Evolutionary conservation across 2,888 invertebrate species (phyloP), one percentile per base, ranked within the genome.

Genomic region (Nebria salina): DNA sequence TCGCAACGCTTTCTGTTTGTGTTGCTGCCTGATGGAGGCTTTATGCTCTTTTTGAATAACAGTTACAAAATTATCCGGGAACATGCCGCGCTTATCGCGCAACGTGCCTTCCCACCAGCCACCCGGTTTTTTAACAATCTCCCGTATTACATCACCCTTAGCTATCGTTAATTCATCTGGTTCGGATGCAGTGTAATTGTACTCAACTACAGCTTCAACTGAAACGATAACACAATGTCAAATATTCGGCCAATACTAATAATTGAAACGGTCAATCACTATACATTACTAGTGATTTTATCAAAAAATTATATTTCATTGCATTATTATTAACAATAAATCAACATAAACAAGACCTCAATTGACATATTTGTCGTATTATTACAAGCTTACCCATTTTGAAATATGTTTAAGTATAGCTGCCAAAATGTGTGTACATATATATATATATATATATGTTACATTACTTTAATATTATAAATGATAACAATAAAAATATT

Each of bases 101-200:
- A 97, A 90, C 82, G 94, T 94, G n/a, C 97, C 97, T 88, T 95
- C 93, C 95, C 95, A 97, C 97, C 98, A 98, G 82, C 97, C 97
- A 80, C 95, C 96, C 42, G 93, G 91, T 86, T 94, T 92, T 85
- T 93, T 92, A 86, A 93, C 92, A 77, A 97, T 95, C 87, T 95
- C 94, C 84, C 93, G 93, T 85, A 97, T 93, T 83, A 96, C 91
- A 89, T 97, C 96, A 81, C 97, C 97, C 86, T 94, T 95, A 84
- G 92, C 91, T 84, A 97, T 91, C 72, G 94, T 93, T 87, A 97
- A 90, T 91, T 97, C 97, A 88, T 96, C 96, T 1, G 93, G 90
- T 89, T 97, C 96, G 86, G 95, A 94, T 78, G 97, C 97, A 84
- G 92, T 92, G 88, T 96, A 97, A 86, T 96, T 94, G 90, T 94